Evolutionary conservation across 2,113 vertebrate species (phyloP).

Genomic region (Rhinogobius similis): DNA sequence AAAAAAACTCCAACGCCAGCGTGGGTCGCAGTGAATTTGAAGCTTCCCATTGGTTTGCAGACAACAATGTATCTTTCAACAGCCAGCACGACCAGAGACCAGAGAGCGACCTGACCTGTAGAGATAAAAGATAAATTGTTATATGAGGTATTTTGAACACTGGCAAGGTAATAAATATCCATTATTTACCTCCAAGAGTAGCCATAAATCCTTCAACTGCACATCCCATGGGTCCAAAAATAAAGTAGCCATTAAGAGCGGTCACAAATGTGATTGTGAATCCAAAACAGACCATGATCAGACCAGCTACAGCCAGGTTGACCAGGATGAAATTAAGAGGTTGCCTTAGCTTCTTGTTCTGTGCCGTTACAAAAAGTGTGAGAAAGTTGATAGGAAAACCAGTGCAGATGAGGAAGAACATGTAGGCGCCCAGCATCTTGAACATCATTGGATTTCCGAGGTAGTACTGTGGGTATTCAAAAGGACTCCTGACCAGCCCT

Average conservation of each 20-base stretch:
- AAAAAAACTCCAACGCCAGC: constrained; percentile 74
- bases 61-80: constrained; percentile 81
- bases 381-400: constrained; percentile 81
- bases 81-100: constrained; percentile 83
- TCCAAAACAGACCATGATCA: constrained; percentile 78
- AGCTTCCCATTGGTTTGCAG: constrained; percentile 85
- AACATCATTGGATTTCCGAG: constrained; percentile 73
- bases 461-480: constrained; percentile 81
- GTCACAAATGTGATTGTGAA: constrained; percentile 78
- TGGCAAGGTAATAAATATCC: constrained; percentile 67
- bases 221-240: constrained; percentile 65
- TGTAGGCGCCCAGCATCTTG: constrained; percentile 69
- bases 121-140: not conserved
- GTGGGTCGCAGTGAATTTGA: constrained; percentile 75
- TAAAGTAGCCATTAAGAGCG: constrained; percentile 72
- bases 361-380: constrained; percentile 80
- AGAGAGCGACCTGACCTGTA: constrained; percentile 77
- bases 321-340: constrained; percentile 83
- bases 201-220: constrained; percentile 79
- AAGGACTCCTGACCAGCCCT: constrained; percentile 81
- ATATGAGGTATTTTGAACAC: not conserved
- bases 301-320: constrained; percentile 78
- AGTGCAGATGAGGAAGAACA: constrained; percentile 78
- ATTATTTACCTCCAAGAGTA: constrained; percentile 77
- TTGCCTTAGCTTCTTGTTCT: constrained; percentile 84